These are phyloP conservation scores for Sitobion miscanthi DNA, from an alignment of 1,140 invertebrate genomes.

Conservation along the genomic window DNA sequence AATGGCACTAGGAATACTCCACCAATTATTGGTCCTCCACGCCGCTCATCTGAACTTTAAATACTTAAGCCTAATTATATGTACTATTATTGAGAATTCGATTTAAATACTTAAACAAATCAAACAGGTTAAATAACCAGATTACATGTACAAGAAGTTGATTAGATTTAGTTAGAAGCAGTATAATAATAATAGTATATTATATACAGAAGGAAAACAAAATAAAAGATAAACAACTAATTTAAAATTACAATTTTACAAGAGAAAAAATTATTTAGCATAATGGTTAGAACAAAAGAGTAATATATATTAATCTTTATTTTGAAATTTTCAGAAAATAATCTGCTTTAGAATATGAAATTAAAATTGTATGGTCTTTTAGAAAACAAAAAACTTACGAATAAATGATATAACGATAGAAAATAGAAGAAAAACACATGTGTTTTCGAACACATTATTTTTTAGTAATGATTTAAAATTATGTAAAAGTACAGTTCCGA, in stretches of 20 bases:
- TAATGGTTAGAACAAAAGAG: not conserved
- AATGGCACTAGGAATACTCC: not conserved
- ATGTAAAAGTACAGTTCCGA: not conserved
- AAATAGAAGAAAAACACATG: too few species aligned
- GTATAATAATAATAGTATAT: not conserved
- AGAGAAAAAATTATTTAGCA: not conserved
- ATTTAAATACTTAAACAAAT: not conserved
- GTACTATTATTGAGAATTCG: not conserved
- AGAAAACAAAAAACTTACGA: not conserved
- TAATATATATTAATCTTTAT: too few species aligned
- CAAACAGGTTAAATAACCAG: too few species aligned
- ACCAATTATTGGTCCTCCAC: not conserved
- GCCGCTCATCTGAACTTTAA: not conserved
- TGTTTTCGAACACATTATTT: not conserved
- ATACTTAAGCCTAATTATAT: not conserved
- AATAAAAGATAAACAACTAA: not conserved
- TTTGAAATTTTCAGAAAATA: not conserved
- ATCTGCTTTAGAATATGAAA: not conserved
- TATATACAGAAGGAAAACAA: not conserved
- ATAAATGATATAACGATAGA: too few species aligned
- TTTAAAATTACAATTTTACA: not conserved
- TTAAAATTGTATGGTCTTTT: not conserved
- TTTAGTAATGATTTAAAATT: not conserved
- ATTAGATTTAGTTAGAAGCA: not conserved
- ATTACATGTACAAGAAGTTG: not conserved